These are phyloP conservation scores for Halcyon chelicuti DNA, from an alignment of 2,797 vertebrate genomes.

Conservation along the genomic window DNA sequence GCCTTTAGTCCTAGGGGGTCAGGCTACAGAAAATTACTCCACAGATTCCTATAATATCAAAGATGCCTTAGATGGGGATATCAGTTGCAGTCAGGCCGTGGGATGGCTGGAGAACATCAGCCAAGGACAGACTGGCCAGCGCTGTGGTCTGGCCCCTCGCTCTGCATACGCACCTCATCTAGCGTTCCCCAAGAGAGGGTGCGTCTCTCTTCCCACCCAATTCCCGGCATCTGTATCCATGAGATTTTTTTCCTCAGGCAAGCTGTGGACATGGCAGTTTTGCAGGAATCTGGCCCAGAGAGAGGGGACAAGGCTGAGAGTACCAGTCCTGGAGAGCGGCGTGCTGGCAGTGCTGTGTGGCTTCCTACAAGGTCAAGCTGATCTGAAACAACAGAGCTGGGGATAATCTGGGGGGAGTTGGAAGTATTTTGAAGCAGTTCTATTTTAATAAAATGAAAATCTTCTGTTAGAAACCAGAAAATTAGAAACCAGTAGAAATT, in stretches of 20 bases:
- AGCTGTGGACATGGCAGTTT: neutral
- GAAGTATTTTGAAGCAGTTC: neutral
- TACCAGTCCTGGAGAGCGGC: accelerated
- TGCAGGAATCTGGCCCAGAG: neutral
- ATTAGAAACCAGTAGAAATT: neutral
- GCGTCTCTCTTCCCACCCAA: neutral
- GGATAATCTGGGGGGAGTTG: neutral
- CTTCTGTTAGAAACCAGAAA: neutral
- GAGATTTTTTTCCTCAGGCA: neutral
- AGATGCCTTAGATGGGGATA: neutral
- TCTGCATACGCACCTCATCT: neutral
- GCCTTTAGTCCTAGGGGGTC: neutral
- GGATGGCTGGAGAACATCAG: neutral
- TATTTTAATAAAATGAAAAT: neutral
- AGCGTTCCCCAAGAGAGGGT: neutral
- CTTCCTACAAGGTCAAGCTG: accelerated
- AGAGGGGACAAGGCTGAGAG: neutral
- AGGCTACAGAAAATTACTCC: neutral
- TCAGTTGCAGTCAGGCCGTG: neutral
- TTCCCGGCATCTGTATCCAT: too few relatives aligned
- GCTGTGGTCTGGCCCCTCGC: neutral
- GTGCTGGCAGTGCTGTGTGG: neutral
- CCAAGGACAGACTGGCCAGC: accelerated
- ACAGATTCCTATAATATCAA: neutral
- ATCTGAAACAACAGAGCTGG: neutral